Percentiles rank a stretch among this genome's conserved stretches.
phyloP scores from a whole-genome alignment of 1,140 invertebrate genomes.

The Kradibia gibbosae region DNA sequence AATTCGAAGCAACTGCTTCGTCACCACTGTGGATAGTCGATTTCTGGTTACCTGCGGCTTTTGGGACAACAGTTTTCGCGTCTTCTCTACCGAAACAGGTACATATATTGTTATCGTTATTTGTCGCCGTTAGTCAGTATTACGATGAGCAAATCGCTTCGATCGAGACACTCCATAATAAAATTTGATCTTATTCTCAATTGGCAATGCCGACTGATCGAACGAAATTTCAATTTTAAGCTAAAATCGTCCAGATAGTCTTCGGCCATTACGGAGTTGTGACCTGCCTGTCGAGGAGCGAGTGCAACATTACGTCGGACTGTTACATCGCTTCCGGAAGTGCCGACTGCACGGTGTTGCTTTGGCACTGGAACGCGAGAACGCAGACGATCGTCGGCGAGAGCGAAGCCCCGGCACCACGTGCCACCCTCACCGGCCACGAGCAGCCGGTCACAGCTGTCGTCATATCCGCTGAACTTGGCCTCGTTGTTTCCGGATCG shows the following conservation, averaged over 20 bases:
- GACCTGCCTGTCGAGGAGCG: slow-evolving; percentile 95
- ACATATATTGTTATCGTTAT: slow-evolving; percentile 43
- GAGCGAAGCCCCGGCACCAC: slow-evolving; percentile 92
- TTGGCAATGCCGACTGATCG: too few species aligned
- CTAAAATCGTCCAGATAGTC: slow-evolving; percentile 97
- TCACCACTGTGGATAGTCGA: slow-evolving; percentile 96
- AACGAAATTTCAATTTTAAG: slow-evolving; percentile 77
- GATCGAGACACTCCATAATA: too few species aligned
- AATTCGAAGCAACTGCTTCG: slow-evolving; percentile 95
- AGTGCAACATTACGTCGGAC: slow-evolving; percentile 98
- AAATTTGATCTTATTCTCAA: too few species aligned
- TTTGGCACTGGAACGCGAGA: slow-evolving; percentile 99
- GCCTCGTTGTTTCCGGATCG: slow-evolving; percentile 96
- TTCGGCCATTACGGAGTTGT: slow-evolving; percentile 99
- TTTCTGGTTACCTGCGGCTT: slow-evolving; percentile 99
- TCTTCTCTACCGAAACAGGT: slow-evolving; percentile 98
- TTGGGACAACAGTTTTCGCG: slow-evolving; percentile 99
- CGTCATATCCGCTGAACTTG: slow-evolving; percentile 97
- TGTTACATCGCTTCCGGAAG: slow-evolving; percentile 98
- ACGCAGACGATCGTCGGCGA: slow-evolving; percentile 97
- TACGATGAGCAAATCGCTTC: too few species aligned
- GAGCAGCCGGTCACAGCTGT: slow-evolving; percentile 95
- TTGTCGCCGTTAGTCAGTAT: too few species aligned
- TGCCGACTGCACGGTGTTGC: slow-evolving; percentile 96
- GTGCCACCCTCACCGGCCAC: slow-evolving; percentile 97